Evolutionary conservation across 2,797 vertebrate species (phyloP).

Genomic region (Rhinatrema bivittatum): DNA sequence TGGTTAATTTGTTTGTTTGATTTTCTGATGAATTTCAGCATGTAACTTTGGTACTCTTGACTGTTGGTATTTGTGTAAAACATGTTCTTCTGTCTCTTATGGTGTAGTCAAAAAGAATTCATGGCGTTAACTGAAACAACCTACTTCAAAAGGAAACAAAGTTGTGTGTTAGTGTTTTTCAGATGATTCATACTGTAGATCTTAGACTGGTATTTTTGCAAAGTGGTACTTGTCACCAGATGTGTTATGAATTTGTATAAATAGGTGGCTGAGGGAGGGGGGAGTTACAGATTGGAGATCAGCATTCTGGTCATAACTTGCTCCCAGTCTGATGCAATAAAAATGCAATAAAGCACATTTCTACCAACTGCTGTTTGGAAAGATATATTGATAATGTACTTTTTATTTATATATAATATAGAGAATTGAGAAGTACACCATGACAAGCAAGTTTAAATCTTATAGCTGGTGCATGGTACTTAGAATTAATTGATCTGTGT

Average conservation of each 20-base stretch:
- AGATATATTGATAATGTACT: constrained; percentile 51
- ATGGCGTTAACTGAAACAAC: constrained; percentile 61
- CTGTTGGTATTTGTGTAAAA: constrained; percentile 90
- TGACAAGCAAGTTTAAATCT: no score
- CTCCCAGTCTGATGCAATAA: constrained; percentile 63
- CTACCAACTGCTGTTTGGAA: constrained; percentile 45
- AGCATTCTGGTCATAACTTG: constrained; percentile 59
- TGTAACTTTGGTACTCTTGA: constrained; percentile 92
- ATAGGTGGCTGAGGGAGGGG: constrained; percentile 6
- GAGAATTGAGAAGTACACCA: no score
- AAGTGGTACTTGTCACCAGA: constrained; percentile 61
- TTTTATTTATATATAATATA: no score
- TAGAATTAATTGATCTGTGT: no score
- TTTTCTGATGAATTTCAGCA: constrained; percentile 74
- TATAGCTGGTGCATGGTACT: no score
- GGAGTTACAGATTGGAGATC: constrained; percentile 55
- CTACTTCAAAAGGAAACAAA: constrained; percentile 37
- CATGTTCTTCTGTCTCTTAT: constrained; percentile 84
- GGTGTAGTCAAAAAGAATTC: constrained; percentile 75
- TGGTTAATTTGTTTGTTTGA: constrained; percentile 23
- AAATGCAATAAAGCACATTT: constrained; percentile 59
- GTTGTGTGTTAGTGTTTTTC: constrained; percentile 54
- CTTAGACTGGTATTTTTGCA: constrained; percentile 55
- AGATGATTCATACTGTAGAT: constrained; percentile 61
- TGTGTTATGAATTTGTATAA: constrained; percentile 54